Evolutionary conservation across 2,888 invertebrate species (phyloP).

Genomic region (Acleris sparsana): DNA sequence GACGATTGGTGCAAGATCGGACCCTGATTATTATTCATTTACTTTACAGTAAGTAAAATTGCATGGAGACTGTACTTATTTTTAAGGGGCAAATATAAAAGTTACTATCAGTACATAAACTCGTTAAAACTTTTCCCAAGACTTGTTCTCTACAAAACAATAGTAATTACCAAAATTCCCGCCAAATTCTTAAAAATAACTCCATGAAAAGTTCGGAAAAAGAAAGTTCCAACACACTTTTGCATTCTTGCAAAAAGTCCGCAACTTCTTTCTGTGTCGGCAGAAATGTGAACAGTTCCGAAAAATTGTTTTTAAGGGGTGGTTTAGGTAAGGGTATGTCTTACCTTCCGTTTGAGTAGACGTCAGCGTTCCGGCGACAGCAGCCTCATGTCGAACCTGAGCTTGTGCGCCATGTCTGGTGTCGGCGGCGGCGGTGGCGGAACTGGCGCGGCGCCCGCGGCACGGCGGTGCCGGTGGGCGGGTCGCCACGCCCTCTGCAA

Average conservation of each 20-base stretch:
- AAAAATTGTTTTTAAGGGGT: background rate
- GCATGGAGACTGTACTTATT: too few species aligned
- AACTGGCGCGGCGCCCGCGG: constrained; percentile 40
- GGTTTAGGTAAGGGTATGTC: background rate
- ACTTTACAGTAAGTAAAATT: background rate
- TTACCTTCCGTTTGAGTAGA: constrained; percentile 78
- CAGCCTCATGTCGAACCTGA: constrained; percentile 76
- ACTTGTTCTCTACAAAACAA: too few species aligned
- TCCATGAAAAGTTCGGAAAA: too few species aligned
- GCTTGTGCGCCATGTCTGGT: constrained; percentile 65
- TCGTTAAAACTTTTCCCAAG: too few species aligned
- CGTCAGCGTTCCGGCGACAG: constrained; percentile 83
- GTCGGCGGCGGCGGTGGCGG: constrained; percentile 40
- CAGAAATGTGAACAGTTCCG: too few species aligned
- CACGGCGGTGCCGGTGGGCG: constrained; percentile 49
- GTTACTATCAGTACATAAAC: too few species aligned
- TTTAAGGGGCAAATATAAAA: too few species aligned
- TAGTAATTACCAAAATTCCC: too few species aligned
- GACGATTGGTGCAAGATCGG: background rate
- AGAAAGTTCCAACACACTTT: too few species aligned
- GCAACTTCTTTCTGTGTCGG: too few species aligned
- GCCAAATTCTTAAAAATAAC: too few species aligned
- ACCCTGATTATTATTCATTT: background rate
- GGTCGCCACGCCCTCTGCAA: constrained; percentile 67
- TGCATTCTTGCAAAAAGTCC: too few species aligned